Base-by-base conservation (phyloP, 2,888 invertebrate genomes). In the Agrenia bidenticulata region DNA sequence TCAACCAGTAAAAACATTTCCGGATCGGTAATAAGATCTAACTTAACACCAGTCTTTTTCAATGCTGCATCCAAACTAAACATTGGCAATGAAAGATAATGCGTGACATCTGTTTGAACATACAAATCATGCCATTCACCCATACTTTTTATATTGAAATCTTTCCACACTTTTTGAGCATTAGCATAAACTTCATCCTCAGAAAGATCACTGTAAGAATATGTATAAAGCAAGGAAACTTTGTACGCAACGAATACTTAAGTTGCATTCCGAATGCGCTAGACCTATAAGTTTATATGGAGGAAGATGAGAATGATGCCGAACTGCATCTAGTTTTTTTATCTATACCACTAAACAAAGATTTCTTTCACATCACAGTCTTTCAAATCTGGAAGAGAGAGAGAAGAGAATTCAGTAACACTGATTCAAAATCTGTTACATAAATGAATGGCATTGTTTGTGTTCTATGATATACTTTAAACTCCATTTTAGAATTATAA, bases 111-210 rank as follows among this genome's bases (percentile, higher is more conserved):
- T 0, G 49, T 19, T 2, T 15, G 2, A 0, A 62, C 61, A 27
- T 73, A 73, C 0, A 68, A n/a, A 21, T 73, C 67, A 59, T 73
- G 72, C 66, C 63, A 73, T 17, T 64, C 61, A 0, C 68, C 72
- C 57, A 68, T 21, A 21, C 60, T 57, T 42, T 63, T 23, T 11
- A 73, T 68, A 13, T 54, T 49, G 27, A 68, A 59, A 0, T 2
- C n/a, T 11, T 50, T 2, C 72, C 72, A 73, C 0, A 68, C 61
- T 9, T 56, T 7, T 42, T 60, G 41, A 11, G 68, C 69, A 24
- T 68, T 57, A 15, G 37, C 32, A 37, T 73, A 70, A 0, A 27
- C 63, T 7, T 61, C 50, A 2, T 42, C 26, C 1, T 50, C 27
- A 45, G 15, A 45, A 45, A 45, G 5, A 4, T 19, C 15, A 45